These are phyloP conservation scores for Bucorvus abyssinicus DNA, from an alignment of 2,797 vertebrate genomes.

Conservation along the genomic window DNA sequence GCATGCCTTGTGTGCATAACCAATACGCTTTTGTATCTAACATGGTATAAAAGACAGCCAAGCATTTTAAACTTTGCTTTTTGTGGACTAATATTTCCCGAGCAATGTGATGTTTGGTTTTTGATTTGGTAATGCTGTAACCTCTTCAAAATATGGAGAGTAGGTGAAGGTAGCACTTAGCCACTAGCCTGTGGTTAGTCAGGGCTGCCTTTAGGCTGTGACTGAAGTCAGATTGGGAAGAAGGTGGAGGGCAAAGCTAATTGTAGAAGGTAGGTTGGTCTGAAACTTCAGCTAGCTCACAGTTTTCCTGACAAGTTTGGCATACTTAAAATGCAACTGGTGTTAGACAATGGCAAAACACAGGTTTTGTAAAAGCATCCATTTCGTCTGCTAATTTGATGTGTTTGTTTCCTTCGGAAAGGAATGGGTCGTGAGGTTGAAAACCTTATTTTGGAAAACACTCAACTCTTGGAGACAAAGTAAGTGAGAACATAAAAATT, in stretches of 20 bases:
- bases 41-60: not conserved
- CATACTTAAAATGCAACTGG: not conserved
- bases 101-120: not conserved
- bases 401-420: conserved; percentile 72
- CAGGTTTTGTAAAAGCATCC: not conserved
- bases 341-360: not conserved
- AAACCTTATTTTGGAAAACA: conserved; percentile 96
- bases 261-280: not conserved
- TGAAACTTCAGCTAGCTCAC: not conserved
- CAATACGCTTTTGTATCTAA: not conserved
- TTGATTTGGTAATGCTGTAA: not conserved
- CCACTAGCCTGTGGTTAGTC: not conserved
- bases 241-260: not conserved
- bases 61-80: not conserved
- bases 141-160: not conserved
- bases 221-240: not conserved
- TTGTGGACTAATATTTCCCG: not conserved
- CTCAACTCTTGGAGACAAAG: conserved; percentile 96
- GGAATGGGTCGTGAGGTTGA: conserved; percentile 99
- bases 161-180: not conserved
- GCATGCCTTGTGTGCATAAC: conserved; percentile 3
- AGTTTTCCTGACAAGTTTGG: not conserved
- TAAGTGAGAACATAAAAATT: conserved; percentile 62
- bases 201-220: not conserved
- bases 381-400: conserved; percentile 35